Percentiles rank a stretch among this genome's conserved stretches.
Conservation (phyloP, 1,140 invertebrate genomes). For the Trachelipus rathkii region DNA sequence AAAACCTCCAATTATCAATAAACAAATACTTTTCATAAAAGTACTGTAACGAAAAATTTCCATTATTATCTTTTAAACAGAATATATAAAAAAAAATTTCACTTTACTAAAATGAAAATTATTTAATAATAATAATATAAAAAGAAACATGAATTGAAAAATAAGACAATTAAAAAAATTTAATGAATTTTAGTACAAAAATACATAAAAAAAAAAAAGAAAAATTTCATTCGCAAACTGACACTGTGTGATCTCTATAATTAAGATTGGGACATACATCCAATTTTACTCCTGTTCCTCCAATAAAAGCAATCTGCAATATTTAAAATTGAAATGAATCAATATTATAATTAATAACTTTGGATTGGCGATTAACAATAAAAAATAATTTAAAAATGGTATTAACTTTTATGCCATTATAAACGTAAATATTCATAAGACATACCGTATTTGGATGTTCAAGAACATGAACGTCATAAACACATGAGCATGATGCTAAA, state of each 20-base stretch:
- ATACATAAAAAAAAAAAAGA: no score
- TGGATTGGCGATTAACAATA: no score
- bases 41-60: no score
- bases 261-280: not conserved
- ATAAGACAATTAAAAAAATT: not conserved
- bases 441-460: not conserved
- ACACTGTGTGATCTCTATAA: not conserved
- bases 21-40: no score
- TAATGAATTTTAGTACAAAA: not conserved
- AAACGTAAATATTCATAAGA: not conserved
- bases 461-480: not conserved
- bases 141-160: not conserved
- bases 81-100: not conserved
- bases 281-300: not conserved
- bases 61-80: no score
- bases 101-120: not conserved
- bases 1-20: no score
- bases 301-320: conserved; percentile 2
- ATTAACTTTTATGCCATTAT: no score
- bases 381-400: no score
- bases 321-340: not conserved
- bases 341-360: not conserved
- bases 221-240: not conserved
- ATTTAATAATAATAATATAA: not conserved
- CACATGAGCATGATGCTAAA: not conserved